These are phyloP conservation scores for Sphinx pinastri DNA, from an alignment of 2,888 invertebrate genomes.

Conservation along the genomic window DNA sequence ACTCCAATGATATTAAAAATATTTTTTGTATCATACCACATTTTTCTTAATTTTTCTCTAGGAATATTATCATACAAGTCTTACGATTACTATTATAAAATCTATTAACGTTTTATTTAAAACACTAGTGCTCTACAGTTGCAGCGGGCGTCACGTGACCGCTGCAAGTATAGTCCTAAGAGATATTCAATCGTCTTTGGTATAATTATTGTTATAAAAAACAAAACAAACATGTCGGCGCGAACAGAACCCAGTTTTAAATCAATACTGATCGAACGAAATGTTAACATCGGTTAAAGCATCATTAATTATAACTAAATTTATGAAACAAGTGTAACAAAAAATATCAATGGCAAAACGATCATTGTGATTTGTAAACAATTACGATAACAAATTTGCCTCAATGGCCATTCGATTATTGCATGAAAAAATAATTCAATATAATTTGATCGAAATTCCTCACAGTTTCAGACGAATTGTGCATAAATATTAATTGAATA, in stretches of 20 bases:
- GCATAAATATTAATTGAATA: slow-evolving; percentile 24
- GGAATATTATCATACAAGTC: slow-evolving; percentile 77
- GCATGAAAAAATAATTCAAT: slow-evolving; percentile 1
- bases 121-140: slow-evolving; percentile 62
- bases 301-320: slow-evolving; percentile 70
- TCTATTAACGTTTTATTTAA: slow-evolving; percentile 74
- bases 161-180: slow-evolving; percentile 65
- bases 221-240: slow-evolving; percentile 62
- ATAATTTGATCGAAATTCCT: slow-evolving; percentile 13
- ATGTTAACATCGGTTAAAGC: slow-evolving; percentile 75
- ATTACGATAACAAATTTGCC: slow-evolving; percentile 21
- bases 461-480: slow-evolving; percentile 18
- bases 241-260: slow-evolving; percentile 56
- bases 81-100: slow-evolving; percentile 68
- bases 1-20: slow-evolving; percentile 80
- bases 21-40: slow-evolving; percentile 66
- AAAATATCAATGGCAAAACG: slow-evolving; percentile 21
- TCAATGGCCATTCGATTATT: slow-evolving; percentile 1
- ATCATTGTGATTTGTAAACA: slow-evolving; percentile 12
- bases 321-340: slow-evolving; percentile 57
- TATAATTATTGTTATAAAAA: slow-evolving; percentile 76
- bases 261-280: slow-evolving; percentile 77
- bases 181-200: slow-evolving; percentile 84
- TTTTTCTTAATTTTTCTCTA: slow-evolving; percentile 61
- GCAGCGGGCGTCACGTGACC: slow-evolving; percentile 50